phyloP scores from a whole-genome alignment of 2,888 invertebrate species.

The Pheosia gnoma region DNA sequence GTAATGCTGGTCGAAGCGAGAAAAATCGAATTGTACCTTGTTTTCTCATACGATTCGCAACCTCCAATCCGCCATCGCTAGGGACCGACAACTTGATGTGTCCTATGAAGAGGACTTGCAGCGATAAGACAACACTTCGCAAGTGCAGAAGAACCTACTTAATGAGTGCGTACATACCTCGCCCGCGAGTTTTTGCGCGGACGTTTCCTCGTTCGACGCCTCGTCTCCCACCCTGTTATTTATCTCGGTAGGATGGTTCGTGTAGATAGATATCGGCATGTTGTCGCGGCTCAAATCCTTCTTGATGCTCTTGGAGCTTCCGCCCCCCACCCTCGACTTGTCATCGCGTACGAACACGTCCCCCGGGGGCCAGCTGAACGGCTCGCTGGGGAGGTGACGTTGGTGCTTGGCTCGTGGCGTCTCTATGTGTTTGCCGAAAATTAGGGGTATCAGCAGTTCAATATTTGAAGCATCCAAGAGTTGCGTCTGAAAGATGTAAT shows the following conservation, averaged over 20 bases:
- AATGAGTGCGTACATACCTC: not conserved
- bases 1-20: too few relatives aligned
- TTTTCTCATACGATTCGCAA: too few relatives aligned
- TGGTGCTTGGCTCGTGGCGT: not conserved
- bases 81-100: too few relatives aligned
- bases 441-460: constrained; percentile 30
- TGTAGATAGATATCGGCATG: not conserved
- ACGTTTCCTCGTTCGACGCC: not conserved
- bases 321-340: not conserved
- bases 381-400: constrained; percentile 12
- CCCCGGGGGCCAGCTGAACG: constrained; percentile 38
- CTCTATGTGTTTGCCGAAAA: not conserved
- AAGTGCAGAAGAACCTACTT: too few relatives aligned
- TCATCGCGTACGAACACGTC: constrained; percentile 32
- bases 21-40: too few relatives aligned
- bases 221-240: not conserved
- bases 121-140: too few relatives aligned
- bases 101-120: too few relatives aligned
- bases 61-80: too few relatives aligned
- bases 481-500: not conserved
- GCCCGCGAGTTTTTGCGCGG: not conserved
- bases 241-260: not conserved
- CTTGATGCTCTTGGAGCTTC: not conserved
- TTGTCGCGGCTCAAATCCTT: not conserved
- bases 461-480: constrained; percentile 25